These are phyloP conservation scores for Perca flavescens DNA, from an alignment of 2,113 vertebrate species.

Conservation along the genomic window DNA sequence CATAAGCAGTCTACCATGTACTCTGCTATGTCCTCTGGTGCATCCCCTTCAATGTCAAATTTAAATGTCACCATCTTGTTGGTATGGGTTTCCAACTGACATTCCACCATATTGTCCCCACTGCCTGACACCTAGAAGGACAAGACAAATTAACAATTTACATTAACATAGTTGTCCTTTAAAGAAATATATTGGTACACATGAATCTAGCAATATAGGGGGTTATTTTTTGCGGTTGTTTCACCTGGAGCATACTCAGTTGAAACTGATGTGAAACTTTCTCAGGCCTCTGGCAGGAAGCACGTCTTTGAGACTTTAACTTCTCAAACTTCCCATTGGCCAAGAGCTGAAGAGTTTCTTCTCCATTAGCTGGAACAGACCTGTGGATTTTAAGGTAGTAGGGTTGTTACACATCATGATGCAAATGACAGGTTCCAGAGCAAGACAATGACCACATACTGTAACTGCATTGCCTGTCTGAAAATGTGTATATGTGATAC, in stretches of 20 bases:
- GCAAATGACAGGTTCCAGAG: not conserved
- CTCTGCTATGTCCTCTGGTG: slow-evolving; percentile 92
- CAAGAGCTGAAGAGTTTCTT: slow-evolving; percentile 67
- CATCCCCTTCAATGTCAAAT: slow-evolving; percentile 93
- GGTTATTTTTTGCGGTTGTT: not conserved
- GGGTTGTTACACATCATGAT: slow-evolving; percentile 3
- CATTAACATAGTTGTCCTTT: not conserved
- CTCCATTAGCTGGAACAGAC: slow-evolving; percentile 77
- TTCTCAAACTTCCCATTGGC: slow-evolving; percentile 89
- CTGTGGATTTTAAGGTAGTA: slow-evolving; percentile 45
- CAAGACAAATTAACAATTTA: not conserved
- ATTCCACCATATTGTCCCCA: slow-evolving; percentile 95
- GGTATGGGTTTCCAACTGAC: slow-evolving; percentile 94
- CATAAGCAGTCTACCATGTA: slow-evolving; percentile 87
- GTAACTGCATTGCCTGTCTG: not conserved
- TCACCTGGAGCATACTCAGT: slow-evolving; percentile 91
- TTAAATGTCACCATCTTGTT: slow-evolving; percentile 98
- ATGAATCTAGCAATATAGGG: not conserved
- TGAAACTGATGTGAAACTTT: slow-evolving; percentile 89
- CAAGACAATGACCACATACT: not conserved
- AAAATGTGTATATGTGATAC: not conserved
- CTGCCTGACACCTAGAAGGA: slow-evolving; percentile 86
- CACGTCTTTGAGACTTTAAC: slow-evolving; percentile 85
- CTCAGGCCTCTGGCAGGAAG: slow-evolving; percentile 88
- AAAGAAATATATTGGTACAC: not conserved